Conservation (phyloP, 64 coral and sea anemone genomes). For the Stylophora pistillata region DNA sequence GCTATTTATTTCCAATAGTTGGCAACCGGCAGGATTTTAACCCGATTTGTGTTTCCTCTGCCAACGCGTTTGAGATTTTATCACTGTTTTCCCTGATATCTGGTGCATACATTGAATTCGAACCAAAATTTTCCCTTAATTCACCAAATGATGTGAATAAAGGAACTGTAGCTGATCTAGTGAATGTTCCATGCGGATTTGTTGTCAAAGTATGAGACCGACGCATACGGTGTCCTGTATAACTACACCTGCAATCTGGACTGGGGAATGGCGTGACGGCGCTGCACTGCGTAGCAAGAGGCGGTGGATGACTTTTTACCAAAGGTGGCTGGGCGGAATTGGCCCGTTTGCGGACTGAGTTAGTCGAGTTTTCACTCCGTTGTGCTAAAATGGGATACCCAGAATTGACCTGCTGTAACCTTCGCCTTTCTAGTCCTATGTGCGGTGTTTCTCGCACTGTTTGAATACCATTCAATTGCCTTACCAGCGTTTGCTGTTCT, state of each 20-base stretch:
- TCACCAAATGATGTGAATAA: neutral
- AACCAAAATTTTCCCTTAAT: neutral
- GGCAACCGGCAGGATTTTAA: neutral
- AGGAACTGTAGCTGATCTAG: neutral
- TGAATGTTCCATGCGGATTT: neutral
- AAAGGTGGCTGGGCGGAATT: neutral
- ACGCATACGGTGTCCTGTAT: constrained; percentile 47
- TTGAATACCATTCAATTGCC: constrained; percentile 33
- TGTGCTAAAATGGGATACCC: neutral
- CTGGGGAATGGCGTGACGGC: constrained; percentile 29
- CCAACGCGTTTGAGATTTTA: neutral
- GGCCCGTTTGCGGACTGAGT: too few relatives aligned
- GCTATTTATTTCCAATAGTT: constrained; percentile 1
- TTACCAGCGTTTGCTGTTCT: constrained; percentile 25
- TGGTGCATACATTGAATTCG: neutral
- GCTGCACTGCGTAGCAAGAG: neutral
- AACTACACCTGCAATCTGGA: constrained; percentile 35
- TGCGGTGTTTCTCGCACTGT: constrained; percentile 8
- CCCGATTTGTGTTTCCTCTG: neutral
- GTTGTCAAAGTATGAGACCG: neutral
- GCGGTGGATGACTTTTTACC: neutral
- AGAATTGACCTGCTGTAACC: constrained; percentile 1
- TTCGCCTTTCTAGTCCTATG: constrained; percentile 50
- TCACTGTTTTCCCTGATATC: neutral
- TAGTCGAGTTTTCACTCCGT: neutral